These are phyloP conservation scores for Drosophila hamatofila DNA, from an alignment of 2,888 invertebrate species.

Conservation along the genomic window DNA sequence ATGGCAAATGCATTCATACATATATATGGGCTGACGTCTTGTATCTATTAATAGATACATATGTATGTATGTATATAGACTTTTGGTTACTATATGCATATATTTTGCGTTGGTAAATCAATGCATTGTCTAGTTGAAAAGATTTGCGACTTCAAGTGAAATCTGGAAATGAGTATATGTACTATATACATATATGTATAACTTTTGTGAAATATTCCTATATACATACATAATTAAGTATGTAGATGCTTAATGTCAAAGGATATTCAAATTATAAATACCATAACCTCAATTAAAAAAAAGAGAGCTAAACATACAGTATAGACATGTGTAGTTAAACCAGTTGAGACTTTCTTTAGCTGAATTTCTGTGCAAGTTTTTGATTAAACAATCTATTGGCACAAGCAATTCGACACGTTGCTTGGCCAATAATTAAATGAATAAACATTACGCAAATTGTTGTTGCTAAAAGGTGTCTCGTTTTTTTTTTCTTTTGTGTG, in stretches of 20 bases:
- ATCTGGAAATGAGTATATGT: neutral
- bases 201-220: neutral
- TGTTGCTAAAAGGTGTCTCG: conserved; percentile 14
- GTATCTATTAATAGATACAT: conserved; percentile 9
- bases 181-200: neutral
- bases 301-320: neutral
- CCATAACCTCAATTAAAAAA: conserved; percentile 15
- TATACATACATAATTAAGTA: neutral
- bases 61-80: neutral
- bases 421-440: conserved; percentile 5
- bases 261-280: neutral
- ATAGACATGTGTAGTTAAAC: neutral
- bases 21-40: conserved; percentile 3
- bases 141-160: neutral
- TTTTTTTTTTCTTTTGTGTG: neutral
- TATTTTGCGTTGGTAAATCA: neutral
- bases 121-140: too few species aligned
- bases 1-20: conserved; percentile 3
- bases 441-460: conserved; percentile 13
- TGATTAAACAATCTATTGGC: conserved; percentile 18
- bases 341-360: conserved; percentile 8
- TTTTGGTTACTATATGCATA: conserved; percentile 1
- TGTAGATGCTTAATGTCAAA: neutral
- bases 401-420: conserved; percentile 11
- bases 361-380: conserved; percentile 4